Base-by-base conservation (phyloP, 2,113 vertebrate species). In the Poecile atricapillus region DNA sequence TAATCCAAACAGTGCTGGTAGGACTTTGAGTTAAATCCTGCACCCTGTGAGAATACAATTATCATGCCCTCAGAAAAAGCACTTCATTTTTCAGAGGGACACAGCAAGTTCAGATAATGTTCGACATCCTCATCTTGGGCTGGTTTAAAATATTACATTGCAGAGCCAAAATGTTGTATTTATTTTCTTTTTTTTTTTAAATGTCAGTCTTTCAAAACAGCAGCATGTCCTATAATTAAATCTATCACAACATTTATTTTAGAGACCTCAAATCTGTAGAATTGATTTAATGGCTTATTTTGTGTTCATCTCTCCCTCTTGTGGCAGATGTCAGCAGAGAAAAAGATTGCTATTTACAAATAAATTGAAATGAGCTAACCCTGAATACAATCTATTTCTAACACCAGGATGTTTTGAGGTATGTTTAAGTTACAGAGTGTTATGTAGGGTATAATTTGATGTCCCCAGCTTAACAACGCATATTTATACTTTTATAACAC, bases 221-320 rank as follows among this genome's bases (percentile, higher is more conserved):
- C 14, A 46, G 2, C 3, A 6, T 74, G 33, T 64, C 47, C 27
- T 87, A 13, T 62, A 63, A 23, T 44, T 76, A 83, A 83, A 67
- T 46, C 12, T 49, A 69, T 59, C 25, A 55, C 9, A 78, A 53
- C 35, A 44, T 62, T 74, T 68, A 46, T 53, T 67, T 89, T 50
- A 67, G 46, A 59, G 19, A 39, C 11, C 9, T 82, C 10, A 43
- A 6, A 79, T 62, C 25, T 53, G 10, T 52, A 30, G 25, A 75
- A 56, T 64, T 21, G 44, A 35, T 39, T 52, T 4, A 30, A 47
- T 33, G 21, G 43, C 3, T 62, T 73, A 58, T 60, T 94, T 81
- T 94, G 20, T 58, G 65, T 64, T 69, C 53, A 69, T 65, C 20
- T 92, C 90, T 91, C 94, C 95, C 94, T 94, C 93, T 95, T 91